Base-by-base conservation (phyloP, 2,113 vertebrate species). In the Aramus guarauna region DNA sequence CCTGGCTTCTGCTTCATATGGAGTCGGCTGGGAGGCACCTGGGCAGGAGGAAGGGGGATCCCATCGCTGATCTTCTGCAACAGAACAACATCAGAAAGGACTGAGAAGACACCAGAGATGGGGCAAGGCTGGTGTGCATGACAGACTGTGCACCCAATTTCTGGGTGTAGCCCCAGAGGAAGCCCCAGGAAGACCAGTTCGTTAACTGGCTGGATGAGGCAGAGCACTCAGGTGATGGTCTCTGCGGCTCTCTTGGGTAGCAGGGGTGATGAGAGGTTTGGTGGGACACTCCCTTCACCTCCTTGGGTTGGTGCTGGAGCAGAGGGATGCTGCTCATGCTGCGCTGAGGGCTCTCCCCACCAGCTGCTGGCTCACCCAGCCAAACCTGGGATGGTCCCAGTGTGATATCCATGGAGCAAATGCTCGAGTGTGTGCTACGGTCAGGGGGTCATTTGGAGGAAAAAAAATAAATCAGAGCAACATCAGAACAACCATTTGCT, bases 11-110 rank as follows among this genome's bases (percentile, higher is more conserved):
- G 77, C 72, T 90, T 94, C 56, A 24, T 3, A 0, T 81, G 88
- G 43, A 96, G 88, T 32, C 66, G 43, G 63, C 66, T 97, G 62
- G 97, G 97, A 59, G 97, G 97, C 71, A 95, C 88, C 80, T 97
- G 96, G 69, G 88, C 95, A 80, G 97, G 97, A 66, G 97, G 97
- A 30, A 94, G 91, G 22, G 97, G 97, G 55, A 98, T 97, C 56
- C 97, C 97, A 43, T 90, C 63, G 29, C 84, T 87, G 86, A 89
- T 66, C 69, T 97, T 97, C 97, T 98, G 87, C 63, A 73, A 85
- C 6, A 79, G 83, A 96, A 82, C 48, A 69, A 15, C 36, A 77
- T 47, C 27, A 67, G 43, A 68, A 76, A 72, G 66, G 10, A 79
- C 29, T 76, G 26, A 68, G 64, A 53, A 62, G 79, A 41, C 47